Conservation (phyloP, 2,888 invertebrate species). For the Blastobasis lacticolella region DNA sequence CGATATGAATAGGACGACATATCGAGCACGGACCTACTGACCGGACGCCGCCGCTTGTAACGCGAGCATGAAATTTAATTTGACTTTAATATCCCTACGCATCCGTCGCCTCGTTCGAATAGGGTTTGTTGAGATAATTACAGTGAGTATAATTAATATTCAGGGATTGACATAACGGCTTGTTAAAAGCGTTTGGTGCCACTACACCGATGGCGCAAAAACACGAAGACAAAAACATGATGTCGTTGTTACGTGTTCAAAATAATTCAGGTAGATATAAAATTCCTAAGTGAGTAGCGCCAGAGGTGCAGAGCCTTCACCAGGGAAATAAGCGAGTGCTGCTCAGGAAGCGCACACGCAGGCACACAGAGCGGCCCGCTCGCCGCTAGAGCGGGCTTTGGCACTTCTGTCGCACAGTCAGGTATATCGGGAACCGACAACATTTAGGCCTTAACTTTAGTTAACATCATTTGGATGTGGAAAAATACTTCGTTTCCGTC, state of each 20-base stretch:
- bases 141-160: no score
- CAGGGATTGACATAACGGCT: not conserved
- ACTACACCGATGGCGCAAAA: slow-evolving; percentile 47
- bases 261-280: not conserved
- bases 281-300: slow-evolving; percentile 28
- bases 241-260: not conserved
- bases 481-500: not conserved
- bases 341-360: slow-evolving; percentile 62
- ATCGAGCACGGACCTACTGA: slow-evolving; percentile 12
- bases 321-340: slow-evolving; percentile 65
- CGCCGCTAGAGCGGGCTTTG: no score
- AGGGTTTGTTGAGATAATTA: no score
- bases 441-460: not conserved
- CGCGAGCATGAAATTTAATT: slow-evolving; percentile 1
- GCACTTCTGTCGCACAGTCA: no score
- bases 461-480: no score
- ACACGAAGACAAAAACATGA: not conserved
- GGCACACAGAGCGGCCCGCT: slow-evolving; percentile 36
- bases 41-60: slow-evolving; percentile 61
- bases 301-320: slow-evolving; percentile 53
- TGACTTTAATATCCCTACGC: slow-evolving; percentile 30
- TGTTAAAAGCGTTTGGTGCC: slow-evolving; percentile 37
- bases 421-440: slow-evolving; percentile 45
- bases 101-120: slow-evolving; percentile 58
- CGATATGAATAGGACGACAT: no score